Evolutionary conservation across 2,797 vertebrate genomes (phyloP).

Genomic region (Chloroceryle inda): DNA sequence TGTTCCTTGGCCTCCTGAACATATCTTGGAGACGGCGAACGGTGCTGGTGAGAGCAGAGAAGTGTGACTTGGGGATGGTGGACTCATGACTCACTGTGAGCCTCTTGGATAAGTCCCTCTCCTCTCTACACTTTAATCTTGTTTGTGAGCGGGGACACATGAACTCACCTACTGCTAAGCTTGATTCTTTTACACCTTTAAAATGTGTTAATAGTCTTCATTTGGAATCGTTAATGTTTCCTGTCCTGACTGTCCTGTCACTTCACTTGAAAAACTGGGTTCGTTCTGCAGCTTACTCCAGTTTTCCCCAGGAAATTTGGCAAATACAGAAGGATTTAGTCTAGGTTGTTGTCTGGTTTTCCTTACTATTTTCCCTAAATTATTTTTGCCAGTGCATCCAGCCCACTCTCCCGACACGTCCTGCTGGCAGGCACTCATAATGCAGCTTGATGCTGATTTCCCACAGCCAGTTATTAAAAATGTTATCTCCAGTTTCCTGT

Average conservation of each 20-base stretch:
- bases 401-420: neutral
- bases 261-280: neutral
- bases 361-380: neutral
- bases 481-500: neutral
- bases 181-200: neutral
- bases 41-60: neutral
- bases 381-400: neutral
- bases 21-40: neutral
- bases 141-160: neutral
- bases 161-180: neutral
- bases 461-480: neutral
- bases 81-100: neutral
- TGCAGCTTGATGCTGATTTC: neutral
- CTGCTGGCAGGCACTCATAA: neutral
- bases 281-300: neutral
- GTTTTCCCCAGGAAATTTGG: conserved; percentile 26
- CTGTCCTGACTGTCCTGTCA: neutral
- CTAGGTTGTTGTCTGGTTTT: neutral
- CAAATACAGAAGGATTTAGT: neutral
- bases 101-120: neutral
- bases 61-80: neutral
- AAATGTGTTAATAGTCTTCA: neutral
- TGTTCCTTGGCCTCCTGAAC: neutral
- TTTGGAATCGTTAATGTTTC: neutral
- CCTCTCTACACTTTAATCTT: neutral